These are phyloP conservation scores for Athripsodes cinereus DNA, from an alignment of 2,888 invertebrate species.

Conservation along the genomic window DNA sequence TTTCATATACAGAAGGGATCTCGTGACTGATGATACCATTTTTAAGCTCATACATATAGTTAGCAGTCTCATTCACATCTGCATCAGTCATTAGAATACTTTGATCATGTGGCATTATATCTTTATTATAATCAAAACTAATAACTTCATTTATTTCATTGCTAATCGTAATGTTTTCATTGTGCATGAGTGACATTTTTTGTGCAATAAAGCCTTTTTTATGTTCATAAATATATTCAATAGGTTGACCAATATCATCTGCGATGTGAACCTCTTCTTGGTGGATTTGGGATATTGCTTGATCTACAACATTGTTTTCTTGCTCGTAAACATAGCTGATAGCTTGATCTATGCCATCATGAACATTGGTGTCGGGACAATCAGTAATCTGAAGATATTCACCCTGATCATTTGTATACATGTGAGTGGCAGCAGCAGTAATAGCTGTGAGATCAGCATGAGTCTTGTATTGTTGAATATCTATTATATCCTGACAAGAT, in stretches of 20 bases:
- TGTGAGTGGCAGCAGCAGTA: neutral
- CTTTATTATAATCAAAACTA: neutral
- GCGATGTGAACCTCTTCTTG: neutral
- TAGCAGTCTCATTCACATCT: too few relatives aligned
- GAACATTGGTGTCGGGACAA: neutral
- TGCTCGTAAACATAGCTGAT: neutral
- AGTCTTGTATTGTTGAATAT: neutral
- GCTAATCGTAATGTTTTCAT: neutral
- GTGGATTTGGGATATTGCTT: neutral
- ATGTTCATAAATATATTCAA: neutral
- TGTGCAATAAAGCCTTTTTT: neutral
- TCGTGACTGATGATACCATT: too few relatives aligned
- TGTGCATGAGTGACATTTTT: neutral
- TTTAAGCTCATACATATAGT: too few relatives aligned
- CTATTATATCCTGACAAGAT: neutral
- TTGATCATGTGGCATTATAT: neutral
- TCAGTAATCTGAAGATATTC: neutral
- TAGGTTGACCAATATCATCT: neutral
- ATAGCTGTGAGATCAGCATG: neutral
- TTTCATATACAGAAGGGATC: too few relatives aligned
- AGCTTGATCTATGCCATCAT: neutral
- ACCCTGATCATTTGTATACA: neutral
- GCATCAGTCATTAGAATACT: neutral
- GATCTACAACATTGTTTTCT: neutral
- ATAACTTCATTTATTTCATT: neutral